Percentiles rank a stretch among this genome's conserved stretches.
phyloP scores from a whole-genome alignment of 2,888 invertebrate genomes.

The Athalia cordata region DNA sequence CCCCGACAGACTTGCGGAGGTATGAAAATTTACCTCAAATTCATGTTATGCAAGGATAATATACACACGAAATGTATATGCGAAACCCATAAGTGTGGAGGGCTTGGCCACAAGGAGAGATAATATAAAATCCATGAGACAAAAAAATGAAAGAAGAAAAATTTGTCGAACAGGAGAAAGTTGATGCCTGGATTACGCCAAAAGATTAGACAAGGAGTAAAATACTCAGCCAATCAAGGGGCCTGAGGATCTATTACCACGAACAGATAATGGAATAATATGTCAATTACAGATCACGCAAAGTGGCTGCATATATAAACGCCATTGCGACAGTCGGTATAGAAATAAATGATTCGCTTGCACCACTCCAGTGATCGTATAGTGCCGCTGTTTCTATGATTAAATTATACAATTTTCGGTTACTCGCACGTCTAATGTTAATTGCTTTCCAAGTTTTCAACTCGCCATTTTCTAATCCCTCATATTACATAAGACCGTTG shows the following conservation, averaged over 20 bases:
- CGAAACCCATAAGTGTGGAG: neutral
- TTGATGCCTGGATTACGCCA: constrained; percentile 60
- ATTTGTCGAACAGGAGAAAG: constrained; percentile 59
- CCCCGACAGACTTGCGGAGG: too few species aligned
- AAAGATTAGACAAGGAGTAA: constrained; percentile 60
- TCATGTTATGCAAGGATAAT: neutral
- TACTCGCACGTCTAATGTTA: neutral
- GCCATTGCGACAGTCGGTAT: constrained; percentile 3
- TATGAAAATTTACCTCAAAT: neutral
- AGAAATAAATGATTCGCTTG: constrained; percentile 18
- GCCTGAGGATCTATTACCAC: constrained; percentile 46
- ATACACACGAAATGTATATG: neutral
- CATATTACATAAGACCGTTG: neutral
- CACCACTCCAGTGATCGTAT: neutral
- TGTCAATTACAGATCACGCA: constrained; percentile 35
- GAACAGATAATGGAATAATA: constrained; percentile 34
- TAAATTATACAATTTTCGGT: constrained; percentile 13
- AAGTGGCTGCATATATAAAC: constrained; percentile 25
- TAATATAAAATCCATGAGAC: constrained; percentile 9
- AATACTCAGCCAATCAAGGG: constrained; percentile 52
- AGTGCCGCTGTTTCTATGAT: neutral
- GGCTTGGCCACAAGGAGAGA: constrained; percentile 23
- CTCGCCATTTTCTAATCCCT: neutral
- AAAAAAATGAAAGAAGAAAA: neutral
- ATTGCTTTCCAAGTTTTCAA: neutral